Conservation (phyloP, 2,888 invertebrate species). For the Agonopterix arenella region DNA sequence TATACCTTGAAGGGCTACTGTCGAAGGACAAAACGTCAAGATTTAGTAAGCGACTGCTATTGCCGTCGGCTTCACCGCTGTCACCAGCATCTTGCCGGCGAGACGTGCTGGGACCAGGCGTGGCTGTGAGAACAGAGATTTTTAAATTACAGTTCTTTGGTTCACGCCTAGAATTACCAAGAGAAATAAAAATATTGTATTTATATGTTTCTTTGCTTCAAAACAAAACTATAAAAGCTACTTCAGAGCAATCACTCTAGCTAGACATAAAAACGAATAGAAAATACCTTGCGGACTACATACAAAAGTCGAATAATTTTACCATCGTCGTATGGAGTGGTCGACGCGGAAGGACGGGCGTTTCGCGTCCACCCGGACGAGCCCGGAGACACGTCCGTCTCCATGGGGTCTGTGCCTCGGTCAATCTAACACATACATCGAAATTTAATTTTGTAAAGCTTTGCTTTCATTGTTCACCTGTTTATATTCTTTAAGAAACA, state of each 20-base stretch:
- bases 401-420: conserved; percentile 84
- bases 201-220: too few species aligned
- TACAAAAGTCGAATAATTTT: conserved; percentile 11
- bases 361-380: conserved; percentile 21
- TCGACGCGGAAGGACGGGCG: conserved; percentile 17
- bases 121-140: conserved; percentile 10
- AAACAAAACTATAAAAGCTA: too few species aligned
- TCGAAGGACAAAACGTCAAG: conserved; percentile 56
- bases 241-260: too few species aligned
- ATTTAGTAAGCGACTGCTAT: conserved; percentile 46
- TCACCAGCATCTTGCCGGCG: conserved; percentile 29
- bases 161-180: too few species aligned
- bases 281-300: conserved; percentile 13
- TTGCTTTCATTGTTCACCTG: too few species aligned
- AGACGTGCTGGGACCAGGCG: conserved; percentile 39
- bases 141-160: too few species aligned
- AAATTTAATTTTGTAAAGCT: too few species aligned
- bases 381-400: conserved; percentile 57
- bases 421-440: conserved; percentile 69
- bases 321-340: conserved; percentile 28
- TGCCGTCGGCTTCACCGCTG: conserved; percentile 36
- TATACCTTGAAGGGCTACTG: conserved; percentile 39
- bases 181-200: too few species aligned
- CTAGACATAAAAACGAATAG: not conserved
- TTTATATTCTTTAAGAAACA: too few species aligned